Conservation (phyloP, 1,140 invertebrate genomes). For the Aphis gossypii region DNA sequence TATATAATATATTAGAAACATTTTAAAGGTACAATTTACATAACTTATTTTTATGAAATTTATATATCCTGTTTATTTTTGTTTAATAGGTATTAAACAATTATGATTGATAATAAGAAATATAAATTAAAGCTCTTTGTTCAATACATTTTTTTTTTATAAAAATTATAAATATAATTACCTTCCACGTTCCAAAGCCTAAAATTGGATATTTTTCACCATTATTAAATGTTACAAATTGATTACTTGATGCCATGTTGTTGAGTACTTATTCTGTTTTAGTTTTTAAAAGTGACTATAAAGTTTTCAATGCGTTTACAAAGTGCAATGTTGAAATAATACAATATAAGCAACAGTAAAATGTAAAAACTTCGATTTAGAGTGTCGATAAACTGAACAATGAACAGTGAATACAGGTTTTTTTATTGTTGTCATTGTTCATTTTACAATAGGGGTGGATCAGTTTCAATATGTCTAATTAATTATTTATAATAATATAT, state of each 20-base stretch:
- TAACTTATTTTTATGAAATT: not conserved
- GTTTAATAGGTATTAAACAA: not conserved
- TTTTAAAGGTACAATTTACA: not conserved
- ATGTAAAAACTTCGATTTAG: not conserved
- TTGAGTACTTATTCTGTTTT: not conserved
- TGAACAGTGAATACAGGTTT: not conserved
- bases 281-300: not conserved
- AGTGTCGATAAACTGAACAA: not conserved
- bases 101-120: not conserved
- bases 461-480: not conserved
- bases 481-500: not conserved
- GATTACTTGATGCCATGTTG: constrained; percentile 56
- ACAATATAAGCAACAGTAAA: not conserved
- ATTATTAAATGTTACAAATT: constrained; percentile 59
- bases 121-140: not conserved
- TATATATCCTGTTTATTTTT: not conserved
- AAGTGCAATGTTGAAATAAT: not conserved
- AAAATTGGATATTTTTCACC: constrained; percentile 58
- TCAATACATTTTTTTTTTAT: not conserved
- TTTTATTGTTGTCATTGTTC: not conserved
- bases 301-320: not conserved
- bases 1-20: not conserved
- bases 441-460: not conserved
- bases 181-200: constrained; percentile 60
- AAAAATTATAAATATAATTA: constrained; percentile 38